phyloP scores from a whole-genome alignment of 2,888 invertebrate species.

The Toxonevra muliebris region DNA sequence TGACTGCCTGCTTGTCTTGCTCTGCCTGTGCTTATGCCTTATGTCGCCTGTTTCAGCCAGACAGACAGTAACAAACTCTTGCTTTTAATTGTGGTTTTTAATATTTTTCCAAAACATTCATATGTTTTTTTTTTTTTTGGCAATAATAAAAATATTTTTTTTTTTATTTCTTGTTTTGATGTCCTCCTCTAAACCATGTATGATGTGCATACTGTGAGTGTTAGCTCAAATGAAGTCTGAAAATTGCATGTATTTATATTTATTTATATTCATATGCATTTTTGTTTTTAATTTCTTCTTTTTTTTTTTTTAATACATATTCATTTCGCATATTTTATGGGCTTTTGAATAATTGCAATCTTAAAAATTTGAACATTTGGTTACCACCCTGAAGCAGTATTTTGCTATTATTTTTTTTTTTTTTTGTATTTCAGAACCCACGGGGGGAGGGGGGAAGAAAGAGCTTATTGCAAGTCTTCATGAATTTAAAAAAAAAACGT shows the following conservation, averaged over 20 bases:
- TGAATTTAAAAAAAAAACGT: no score
- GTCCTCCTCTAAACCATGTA: no score
- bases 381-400: neutral
- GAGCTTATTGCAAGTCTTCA: no score
- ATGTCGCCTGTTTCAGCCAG: no score
- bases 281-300: neutral
- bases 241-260: neutral
- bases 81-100: conserved; percentile 21
- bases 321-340: neutral
- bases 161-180: no score
- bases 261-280: neutral
- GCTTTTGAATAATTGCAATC: conserved; percentile 3
- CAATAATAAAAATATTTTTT: no score
- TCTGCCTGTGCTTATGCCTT: no score
- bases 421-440: neutral
- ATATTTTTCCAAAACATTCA: conserved; percentile 11
- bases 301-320: neutral
- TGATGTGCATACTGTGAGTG: no score
- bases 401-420: neutral
- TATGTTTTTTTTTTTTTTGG: neutral
- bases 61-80: neutral
- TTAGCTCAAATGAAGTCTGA: no score
- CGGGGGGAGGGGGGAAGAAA: no score
- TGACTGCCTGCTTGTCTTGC: neutral
- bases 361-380: conserved; percentile 11